These are phyloP conservation scores for Bembecia ichneumoniformis DNA, from an alignment of 2,888 invertebrate genomes.

Conservation along the genomic window DNA sequence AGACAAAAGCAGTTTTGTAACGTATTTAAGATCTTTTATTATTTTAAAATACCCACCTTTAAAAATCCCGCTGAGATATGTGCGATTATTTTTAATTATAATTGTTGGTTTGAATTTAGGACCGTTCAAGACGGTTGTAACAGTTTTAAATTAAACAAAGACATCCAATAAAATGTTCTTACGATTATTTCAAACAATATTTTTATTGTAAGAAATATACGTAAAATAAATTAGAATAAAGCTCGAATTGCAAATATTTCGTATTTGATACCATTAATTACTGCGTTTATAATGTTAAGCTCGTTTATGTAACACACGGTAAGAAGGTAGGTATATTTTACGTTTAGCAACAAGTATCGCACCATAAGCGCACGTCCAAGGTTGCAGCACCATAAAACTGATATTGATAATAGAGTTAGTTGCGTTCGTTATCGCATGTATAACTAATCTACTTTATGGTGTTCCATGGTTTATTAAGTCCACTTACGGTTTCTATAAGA, in stretches of 20 bases:
- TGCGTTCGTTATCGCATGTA: neutral
- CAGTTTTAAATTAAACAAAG: neutral
- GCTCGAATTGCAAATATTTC: too few species aligned
- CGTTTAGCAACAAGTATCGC: neutral
- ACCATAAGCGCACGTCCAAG: neutral
- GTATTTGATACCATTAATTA: too few species aligned
- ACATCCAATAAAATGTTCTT: too few species aligned
- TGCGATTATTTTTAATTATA: neutral
- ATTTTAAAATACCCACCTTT: neutral
- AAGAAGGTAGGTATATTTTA: too few species aligned
- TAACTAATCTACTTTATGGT: neutral
- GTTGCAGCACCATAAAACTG: neutral
- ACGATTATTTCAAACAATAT: too few species aligned
- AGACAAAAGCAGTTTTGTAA: slow-evolving; percentile 16
- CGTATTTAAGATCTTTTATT: slow-evolving; percentile 1
- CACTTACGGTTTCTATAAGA: neutral
- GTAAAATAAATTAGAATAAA: too few species aligned
- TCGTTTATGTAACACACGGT: too few species aligned
- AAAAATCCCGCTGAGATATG: neutral
- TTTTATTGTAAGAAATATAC: too few species aligned
- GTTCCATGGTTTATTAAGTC: neutral
- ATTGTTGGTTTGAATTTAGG: neutral
- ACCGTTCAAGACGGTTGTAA: neutral
- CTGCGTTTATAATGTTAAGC: too few species aligned
- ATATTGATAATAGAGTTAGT: neutral